Evolutionary conservation across 1,140 invertebrate species (phyloP).

Genomic region (Temnothorax curvispinosus): DNA sequence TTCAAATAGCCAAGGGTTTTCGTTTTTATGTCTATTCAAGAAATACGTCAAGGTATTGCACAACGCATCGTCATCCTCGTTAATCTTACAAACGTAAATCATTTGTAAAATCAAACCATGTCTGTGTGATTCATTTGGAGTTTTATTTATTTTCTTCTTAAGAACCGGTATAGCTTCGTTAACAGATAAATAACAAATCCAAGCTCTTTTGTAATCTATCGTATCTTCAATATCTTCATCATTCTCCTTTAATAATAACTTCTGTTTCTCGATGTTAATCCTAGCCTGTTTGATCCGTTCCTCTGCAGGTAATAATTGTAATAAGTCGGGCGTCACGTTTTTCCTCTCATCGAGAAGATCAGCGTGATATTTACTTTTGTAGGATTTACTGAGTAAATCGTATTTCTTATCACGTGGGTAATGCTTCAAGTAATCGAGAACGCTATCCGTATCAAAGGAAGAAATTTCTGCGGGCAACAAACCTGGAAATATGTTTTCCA

Average conservation of each 20-base stretch:
- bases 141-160: conserved; percentile 67
- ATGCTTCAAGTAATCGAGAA: conserved; percentile 68
- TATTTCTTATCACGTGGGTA: conserved; percentile 71
- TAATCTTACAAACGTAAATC: conserved; percentile 78
- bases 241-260: not conserved
- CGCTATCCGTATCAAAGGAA: not conserved
- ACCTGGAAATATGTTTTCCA: conserved; percentile 71
- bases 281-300: conserved; percentile 74
- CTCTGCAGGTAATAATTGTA: conserved; percentile 70
- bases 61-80: conserved; percentile 73
- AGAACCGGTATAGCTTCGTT: conserved; percentile 72
- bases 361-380: conserved; percentile 67
- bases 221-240: not conserved
- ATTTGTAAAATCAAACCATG: conserved; percentile 61
- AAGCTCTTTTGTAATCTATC: conserved; percentile 32
- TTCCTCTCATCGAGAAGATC: conserved; percentile 64
- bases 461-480: conserved; percentile 71
- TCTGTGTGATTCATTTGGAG: conserved; percentile 28
- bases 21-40: conserved; percentile 74
- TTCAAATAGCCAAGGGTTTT: conserved; percentile 56
- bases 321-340: conserved; percentile 56
- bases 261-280: conserved; percentile 65
- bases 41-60: conserved; percentile 73
- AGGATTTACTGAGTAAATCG: conserved; percentile 64
- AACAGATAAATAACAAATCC: conserved; percentile 78